Conservation (phyloP, 2,888 invertebrate species). For the Torymus tubicola region DNA sequence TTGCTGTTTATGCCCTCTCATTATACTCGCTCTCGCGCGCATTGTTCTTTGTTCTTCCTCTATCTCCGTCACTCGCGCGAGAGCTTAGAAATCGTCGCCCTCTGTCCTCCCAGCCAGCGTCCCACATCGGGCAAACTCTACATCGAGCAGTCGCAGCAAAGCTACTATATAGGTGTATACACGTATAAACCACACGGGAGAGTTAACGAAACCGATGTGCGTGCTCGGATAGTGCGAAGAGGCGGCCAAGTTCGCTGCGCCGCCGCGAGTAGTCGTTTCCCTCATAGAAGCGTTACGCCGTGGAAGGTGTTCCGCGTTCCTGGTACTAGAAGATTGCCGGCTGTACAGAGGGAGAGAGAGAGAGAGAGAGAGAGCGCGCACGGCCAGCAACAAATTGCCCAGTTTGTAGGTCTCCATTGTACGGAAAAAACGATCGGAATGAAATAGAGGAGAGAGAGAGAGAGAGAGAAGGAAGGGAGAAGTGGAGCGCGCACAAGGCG, state of each 20-base stretch:
- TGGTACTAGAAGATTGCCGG: slow-evolving; percentile 64
- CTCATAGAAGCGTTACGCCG: slow-evolving; percentile 59
- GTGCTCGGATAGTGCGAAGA: neutral
- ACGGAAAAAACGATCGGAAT: slow-evolving; percentile 48
- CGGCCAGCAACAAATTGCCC: slow-evolving; percentile 65
- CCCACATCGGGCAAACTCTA: too few relatives aligned
- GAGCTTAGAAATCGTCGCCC: too few relatives aligned
- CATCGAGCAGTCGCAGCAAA: too few relatives aligned
- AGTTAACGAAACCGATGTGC: too few relatives aligned
- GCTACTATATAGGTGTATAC: too few relatives aligned
- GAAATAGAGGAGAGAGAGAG: slow-evolving; percentile 12
- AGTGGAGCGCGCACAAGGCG: slow-evolving; percentile 29
- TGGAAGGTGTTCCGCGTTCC: slow-evolving; percentile 66
- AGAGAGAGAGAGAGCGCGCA: neutral
- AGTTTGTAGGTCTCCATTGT: slow-evolving; percentile 65
- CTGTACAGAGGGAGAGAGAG: neutral
- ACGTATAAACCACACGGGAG: too few relatives aligned
- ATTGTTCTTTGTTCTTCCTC: slow-evolving; percentile 42
- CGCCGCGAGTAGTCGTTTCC: neutral
- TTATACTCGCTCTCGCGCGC: slow-evolving; percentile 26
- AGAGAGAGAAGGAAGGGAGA: slow-evolving; percentile 20
- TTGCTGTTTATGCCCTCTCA: slow-evolving; percentile 47
- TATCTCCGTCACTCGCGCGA: too few relatives aligned
- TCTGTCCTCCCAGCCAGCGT: too few relatives aligned
- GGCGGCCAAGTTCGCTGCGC: too few relatives aligned